These are phyloP conservation scores for Ectobius pallidus DNA, from an alignment of 2,888 invertebrate species.

Conservation along the genomic window DNA sequence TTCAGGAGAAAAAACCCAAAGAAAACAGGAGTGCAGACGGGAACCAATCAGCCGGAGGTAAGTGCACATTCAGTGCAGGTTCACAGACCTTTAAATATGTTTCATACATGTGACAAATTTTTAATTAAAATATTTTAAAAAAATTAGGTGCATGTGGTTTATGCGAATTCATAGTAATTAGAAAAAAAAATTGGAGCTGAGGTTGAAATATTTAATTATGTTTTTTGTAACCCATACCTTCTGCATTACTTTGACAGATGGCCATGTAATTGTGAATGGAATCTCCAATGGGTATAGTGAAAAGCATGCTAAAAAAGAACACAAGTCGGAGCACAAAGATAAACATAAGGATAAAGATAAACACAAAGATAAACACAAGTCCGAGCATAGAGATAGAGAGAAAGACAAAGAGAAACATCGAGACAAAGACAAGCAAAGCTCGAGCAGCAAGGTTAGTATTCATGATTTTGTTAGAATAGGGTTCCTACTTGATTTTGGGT, in stretches of 20 bases:
- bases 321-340: slow-evolving; percentile 60
- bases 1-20: slow-evolving; percentile 55
- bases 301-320: slow-evolving; percentile 56
- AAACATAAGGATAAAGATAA: slow-evolving; percentile 55
- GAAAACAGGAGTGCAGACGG: slow-evolving; percentile 54
- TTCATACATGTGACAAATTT: no score
- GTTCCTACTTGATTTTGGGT: no score
- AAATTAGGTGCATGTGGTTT: background rate
- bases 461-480: no score
- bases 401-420: slow-evolving; percentile 56
- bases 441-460: slow-evolving; percentile 39
- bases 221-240: slow-evolving; percentile 18
- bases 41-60: slow-evolving; percentile 53
- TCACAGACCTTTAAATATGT: slow-evolving; percentile 4
- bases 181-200: background rate
- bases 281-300: slow-evolving; percentile 77
- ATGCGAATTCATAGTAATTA: background rate
- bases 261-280: slow-evolving; percentile 67
- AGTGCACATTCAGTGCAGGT: slow-evolving; percentile 48
- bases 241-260: slow-evolving; percentile 22
- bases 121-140: background rate
- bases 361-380: slow-evolving; percentile 57
- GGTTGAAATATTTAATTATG: background rate
- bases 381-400: slow-evolving; percentile 52
- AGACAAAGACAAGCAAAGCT: slow-evolving; percentile 56